phyloP scores from a whole-genome alignment of 1,140 invertebrate genomes.

The Drosophila equinoxialis region DNA sequence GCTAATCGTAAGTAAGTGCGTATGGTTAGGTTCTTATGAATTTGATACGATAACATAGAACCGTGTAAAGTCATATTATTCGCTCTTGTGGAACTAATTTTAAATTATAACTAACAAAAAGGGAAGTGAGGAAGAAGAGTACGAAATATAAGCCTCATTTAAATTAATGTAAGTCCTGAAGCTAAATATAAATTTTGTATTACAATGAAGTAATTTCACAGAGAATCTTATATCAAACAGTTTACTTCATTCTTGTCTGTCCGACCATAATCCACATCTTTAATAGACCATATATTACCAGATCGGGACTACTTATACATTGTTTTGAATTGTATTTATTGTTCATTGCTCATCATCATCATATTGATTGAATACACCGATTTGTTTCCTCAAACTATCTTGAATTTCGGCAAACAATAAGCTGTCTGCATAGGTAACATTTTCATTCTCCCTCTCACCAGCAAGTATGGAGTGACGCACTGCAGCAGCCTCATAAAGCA shows the following conservation, averaged over 20 bases:
- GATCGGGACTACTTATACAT: neutral
- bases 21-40: conserved; percentile 8
- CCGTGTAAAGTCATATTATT: too few species aligned
- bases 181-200: too few species aligned
- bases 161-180: too few species aligned
- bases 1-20: conserved; percentile 40
- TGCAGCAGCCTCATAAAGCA: conserved; percentile 90
- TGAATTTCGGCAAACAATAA: conserved; percentile 86
- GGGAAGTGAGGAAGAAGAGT: too few species aligned
- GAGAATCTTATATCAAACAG: too few species aligned
- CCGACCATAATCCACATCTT: too few species aligned
- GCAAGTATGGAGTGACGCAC: conserved; percentile 87
- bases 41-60: neutral
- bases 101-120: too few species aligned
- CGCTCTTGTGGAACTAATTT: too few species aligned
- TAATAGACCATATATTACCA: too few species aligned
- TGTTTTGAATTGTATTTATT: neutral
- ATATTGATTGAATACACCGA: conserved; percentile 85
- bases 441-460: conserved; percentile 86
- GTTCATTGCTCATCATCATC: conserved; percentile 73
- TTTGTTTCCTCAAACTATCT: conserved; percentile 87
- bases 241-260: too few species aligned
- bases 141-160: too few species aligned
- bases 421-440: conserved; percentile 86
- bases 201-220: too few species aligned